Conservation (phyloP, 1,140 invertebrate species). For the Cydia pomonella region DNA sequence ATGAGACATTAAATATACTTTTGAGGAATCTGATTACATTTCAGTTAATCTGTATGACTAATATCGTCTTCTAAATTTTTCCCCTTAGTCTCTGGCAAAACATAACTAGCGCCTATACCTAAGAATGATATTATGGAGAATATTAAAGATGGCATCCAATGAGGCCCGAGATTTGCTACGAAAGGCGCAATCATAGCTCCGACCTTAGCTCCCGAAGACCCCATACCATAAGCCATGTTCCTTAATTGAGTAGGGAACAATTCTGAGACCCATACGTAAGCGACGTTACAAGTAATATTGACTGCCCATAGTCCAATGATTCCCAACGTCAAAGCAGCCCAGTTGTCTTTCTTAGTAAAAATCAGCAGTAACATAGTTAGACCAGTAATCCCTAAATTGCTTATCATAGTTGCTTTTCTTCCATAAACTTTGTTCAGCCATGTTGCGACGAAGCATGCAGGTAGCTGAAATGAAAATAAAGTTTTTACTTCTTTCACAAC, state of each 20-base stretch:
- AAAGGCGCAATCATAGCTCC: conserved; percentile 77
- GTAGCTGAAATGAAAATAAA: conserved; percentile 38
- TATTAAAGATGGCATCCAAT: conserved; percentile 83
- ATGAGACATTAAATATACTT: no score
- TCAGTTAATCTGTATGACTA: conserved; percentile 24
- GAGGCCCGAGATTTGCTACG: conserved; percentile 50
- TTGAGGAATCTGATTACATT: not conserved
- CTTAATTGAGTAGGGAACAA: conserved; percentile 80
- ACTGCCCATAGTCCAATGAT: conserved; percentile 41
- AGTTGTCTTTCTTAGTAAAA: conserved; percentile 43
- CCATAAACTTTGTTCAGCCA: conserved; percentile 47
- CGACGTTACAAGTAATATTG: not conserved
- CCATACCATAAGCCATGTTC: conserved; percentile 76
- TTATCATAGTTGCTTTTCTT: conserved; percentile 41
- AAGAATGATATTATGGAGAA: conserved; percentile 83
- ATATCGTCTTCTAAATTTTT: conserved; percentile 45
- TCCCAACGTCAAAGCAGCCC: conserved; percentile 42
- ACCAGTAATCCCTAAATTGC: conserved; percentile 32
- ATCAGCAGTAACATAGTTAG: conserved; percentile 46
- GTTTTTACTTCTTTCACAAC: not conserved
- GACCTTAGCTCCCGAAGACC: conserved; percentile 72
- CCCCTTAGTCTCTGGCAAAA: conserved; percentile 81
- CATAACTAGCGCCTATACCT: conserved; percentile 79
- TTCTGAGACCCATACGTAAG: conserved; percentile 77
- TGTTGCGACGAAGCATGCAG: conserved; percentile 35